Evolutionary conservation across 2,797 vertebrate species (phyloP).

Genomic region (Tolypeutes matacus): DNA sequence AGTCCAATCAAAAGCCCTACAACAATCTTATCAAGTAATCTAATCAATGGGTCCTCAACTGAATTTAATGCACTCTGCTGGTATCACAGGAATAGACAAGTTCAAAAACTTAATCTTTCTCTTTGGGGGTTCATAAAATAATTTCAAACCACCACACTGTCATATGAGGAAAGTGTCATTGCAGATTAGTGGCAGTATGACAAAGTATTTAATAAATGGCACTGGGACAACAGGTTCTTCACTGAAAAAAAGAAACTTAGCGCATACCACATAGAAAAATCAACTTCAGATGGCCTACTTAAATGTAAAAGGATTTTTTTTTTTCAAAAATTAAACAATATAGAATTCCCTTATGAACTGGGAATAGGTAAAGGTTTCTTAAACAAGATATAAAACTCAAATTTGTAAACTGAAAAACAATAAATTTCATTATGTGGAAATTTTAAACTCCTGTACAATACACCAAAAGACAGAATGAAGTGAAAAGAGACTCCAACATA

Average conservation of each 20-base stretch:
- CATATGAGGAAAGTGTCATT: background rate
- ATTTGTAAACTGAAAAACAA: background rate
- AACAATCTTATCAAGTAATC: no score
- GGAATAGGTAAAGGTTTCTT: background rate
- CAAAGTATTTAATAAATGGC: conserved; percentile 34
- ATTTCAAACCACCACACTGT: no score
- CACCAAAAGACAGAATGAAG: background rate
- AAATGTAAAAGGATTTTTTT: conserved; percentile 33
- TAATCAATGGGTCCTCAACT: no score
- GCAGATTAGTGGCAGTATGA: background rate
- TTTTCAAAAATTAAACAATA: background rate
- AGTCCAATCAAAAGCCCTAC: no score
- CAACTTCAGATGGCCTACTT: conserved; percentile 40
- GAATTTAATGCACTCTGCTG: no score
- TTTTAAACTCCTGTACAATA: background rate
- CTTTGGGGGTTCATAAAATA: no score
- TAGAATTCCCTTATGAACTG: conserved; percentile 25
- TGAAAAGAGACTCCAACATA: background rate
- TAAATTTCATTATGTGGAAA: background rate
- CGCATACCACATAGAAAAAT: conserved; percentile 38
- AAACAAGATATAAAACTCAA: conserved; percentile 18
- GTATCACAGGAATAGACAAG: no score
- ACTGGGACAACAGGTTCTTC: background rate
- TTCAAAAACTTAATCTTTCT: no score
- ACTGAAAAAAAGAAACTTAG: background rate